These are phyloP conservation scores for Drosophila anomelani DNA, from an alignment of 2,888 invertebrate species.

Conservation along the genomic window DNA sequence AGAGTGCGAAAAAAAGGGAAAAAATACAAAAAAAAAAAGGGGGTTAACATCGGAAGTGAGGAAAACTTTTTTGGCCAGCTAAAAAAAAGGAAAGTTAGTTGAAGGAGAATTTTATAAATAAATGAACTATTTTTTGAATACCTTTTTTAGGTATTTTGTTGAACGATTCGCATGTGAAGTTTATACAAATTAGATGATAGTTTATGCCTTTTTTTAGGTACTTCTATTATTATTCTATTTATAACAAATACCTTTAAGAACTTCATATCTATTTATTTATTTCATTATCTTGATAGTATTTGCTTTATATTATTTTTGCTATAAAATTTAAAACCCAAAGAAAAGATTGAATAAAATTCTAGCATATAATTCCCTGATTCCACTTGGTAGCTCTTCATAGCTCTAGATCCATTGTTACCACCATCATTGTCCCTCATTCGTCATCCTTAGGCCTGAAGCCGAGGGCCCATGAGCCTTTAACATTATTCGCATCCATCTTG, in stretches of 20 bases:
- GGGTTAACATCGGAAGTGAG: not conserved
- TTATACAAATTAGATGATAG: no score
- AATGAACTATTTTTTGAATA: not conserved
- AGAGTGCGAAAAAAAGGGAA: not conserved
- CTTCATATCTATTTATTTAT: no score
- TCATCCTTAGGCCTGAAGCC: constrained; percentile 1
- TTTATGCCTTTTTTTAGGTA: no score
- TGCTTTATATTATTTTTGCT: not conserved
- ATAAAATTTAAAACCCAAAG: not conserved
- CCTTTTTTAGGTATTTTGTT: not conserved
- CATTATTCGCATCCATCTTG: constrained; percentile 33
- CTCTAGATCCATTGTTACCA: not conserved
- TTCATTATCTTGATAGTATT: not conserved
- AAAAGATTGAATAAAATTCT: not conserved
- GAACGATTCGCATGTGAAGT: not conserved
- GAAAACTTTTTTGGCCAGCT: not conserved
- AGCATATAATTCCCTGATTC: not conserved
- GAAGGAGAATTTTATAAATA: not conserved
- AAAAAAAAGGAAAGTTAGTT: not conserved
- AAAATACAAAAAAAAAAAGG: not conserved
- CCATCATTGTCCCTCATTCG: constrained; percentile 1
- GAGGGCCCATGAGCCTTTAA: constrained; percentile 3
- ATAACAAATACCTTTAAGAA: no score
- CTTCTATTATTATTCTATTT: no score
- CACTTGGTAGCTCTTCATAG: not conserved